Conservation (phyloP, 92 coral and sea anemone genomes). For the Phenganax stokvisi region DNA sequence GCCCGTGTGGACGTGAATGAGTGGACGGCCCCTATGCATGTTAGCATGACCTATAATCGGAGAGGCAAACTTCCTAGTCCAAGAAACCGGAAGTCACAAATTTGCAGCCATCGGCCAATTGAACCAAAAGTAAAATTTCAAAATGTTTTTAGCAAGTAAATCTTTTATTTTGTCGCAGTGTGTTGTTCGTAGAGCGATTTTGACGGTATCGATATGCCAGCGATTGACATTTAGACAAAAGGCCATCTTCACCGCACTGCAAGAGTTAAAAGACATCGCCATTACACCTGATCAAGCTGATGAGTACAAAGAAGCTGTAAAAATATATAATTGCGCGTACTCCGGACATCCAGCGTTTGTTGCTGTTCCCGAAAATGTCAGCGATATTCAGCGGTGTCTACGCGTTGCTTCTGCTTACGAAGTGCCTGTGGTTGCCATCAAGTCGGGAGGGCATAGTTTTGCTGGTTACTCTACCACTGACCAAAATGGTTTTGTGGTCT, state of each 20-base stretch:
- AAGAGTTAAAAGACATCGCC: slow-evolving; percentile 55
- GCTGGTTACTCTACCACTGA: slow-evolving; percentile 80
- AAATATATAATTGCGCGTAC: slow-evolving; percentile 68
- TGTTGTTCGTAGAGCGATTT: not conserved
- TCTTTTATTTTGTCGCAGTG: slow-evolving; percentile 5
- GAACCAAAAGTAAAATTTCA: not conserved
- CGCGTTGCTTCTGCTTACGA: slow-evolving; percentile 49
- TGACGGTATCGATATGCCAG: not conserved
- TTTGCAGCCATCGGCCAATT: not conserved
- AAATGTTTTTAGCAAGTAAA: not conserved
- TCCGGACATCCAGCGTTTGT: slow-evolving; percentile 69
- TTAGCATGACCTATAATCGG: too few relatives aligned
- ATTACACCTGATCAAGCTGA: slow-evolving; percentile 62
- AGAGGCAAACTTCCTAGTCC: not conserved
- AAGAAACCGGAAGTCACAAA: not conserved
- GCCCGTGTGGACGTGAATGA: too few relatives aligned
- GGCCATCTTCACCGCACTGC: slow-evolving; percentile 41
- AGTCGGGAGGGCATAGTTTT: slow-evolving; percentile 78
- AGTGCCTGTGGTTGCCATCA: slow-evolving; percentile 53
- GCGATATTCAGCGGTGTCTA: slow-evolving; percentile 68
- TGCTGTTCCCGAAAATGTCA: slow-evolving; percentile 58
- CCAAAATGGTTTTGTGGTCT: slow-evolving; percentile 71
- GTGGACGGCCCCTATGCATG: too few relatives aligned
- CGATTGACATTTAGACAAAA: slow-evolving; percentile 4
- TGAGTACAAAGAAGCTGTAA: slow-evolving; percentile 57